Conservation (phyloP, 2,888 invertebrate genomes). For the Tuta absoluta region DNA sequence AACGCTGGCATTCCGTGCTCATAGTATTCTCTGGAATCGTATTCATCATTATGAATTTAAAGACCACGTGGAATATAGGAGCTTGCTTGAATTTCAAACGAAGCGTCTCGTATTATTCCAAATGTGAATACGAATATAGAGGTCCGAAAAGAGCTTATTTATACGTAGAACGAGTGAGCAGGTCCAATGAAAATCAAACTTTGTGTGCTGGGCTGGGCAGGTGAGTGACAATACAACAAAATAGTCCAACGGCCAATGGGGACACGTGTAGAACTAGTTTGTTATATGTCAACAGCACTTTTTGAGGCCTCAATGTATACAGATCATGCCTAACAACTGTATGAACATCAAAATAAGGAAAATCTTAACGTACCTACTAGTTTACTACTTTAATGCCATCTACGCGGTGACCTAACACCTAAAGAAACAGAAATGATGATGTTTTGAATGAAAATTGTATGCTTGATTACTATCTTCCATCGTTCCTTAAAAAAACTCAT, state of each 20-base stretch:
- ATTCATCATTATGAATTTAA: slow-evolving; percentile 20
- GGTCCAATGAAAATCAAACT: slow-evolving; percentile 11
- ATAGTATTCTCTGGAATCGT: slow-evolving; percentile 8
- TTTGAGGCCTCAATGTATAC: too few species aligned
- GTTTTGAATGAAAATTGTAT: too few species aligned
- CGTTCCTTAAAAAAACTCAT: too few species aligned
- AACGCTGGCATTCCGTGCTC: neutral
- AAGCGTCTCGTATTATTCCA: slow-evolving; percentile 7
- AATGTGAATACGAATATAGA: neutral
- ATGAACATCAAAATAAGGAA: too few species aligned
- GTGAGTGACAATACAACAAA: neutral
- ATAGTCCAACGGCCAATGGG: neutral
- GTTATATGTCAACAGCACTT: neutral
- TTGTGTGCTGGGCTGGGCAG: neutral
- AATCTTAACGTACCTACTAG: too few species aligned
- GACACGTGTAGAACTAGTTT: neutral
- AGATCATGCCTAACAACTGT: too few species aligned
- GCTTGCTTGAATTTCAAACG: slow-evolving; percentile 17
- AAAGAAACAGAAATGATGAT: too few species aligned
- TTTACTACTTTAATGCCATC: too few species aligned
- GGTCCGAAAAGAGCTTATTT: neutral
- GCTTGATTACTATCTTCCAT: too few species aligned
- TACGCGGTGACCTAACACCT: too few species aligned
- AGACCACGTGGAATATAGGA: slow-evolving; percentile 13
- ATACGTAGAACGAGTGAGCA: neutral